A percentile compares a stretch with the other conserved stretches of the same genome.
Evolutionary conservation across 2,797 vertebrate genomes (phyloP).

Genomic region (Esox lucius): DNA sequence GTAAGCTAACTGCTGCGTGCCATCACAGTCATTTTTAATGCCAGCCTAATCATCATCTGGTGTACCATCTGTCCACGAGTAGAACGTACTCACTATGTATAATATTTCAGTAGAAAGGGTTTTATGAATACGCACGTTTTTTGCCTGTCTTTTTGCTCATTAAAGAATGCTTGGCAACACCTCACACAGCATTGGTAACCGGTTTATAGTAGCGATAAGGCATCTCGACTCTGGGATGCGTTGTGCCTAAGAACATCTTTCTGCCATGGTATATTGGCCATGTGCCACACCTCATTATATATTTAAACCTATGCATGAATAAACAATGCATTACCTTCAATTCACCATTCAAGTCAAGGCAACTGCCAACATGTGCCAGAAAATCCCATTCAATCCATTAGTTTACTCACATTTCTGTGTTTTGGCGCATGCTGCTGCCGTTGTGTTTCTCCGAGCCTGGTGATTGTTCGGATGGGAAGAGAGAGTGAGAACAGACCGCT

Average conservation of each 20-base stretch:
- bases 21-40: constrained; percentile 63
- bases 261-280: no score
- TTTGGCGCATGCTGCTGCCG: not conserved
- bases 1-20: constrained; percentile 59
- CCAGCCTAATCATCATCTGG: constrained; percentile 67
- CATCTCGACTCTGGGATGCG: no score
- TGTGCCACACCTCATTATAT: no score
- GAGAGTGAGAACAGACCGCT: not conserved
- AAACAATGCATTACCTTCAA: not conserved
- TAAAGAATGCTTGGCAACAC: not conserved
- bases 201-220: no score
- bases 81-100: not conserved
- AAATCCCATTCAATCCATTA: not conserved
- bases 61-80: constrained; percentile 61
- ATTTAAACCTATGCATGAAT: no score
- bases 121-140: not conserved
- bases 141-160: not conserved
- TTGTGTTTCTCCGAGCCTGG: not conserved
- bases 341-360: not conserved
- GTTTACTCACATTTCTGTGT: not conserved
- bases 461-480: not conserved
- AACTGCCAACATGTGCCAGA: not conserved
- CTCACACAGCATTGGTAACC: not conserved
- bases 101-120: not conserved
- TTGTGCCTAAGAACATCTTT: no score